phyloP scores from a whole-genome alignment of 2,888 invertebrate species.

The Anarsia innoxiella region DNA sequence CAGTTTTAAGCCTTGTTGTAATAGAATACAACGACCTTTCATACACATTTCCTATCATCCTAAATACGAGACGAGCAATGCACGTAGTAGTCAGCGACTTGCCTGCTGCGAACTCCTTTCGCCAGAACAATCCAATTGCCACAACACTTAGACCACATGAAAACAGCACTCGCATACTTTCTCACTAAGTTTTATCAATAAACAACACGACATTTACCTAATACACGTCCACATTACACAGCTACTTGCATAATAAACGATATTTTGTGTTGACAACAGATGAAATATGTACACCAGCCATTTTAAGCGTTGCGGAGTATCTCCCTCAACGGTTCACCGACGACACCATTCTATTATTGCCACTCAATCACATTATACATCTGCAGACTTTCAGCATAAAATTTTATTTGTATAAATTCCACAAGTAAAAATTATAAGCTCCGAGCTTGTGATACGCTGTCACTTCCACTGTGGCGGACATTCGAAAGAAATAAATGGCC shows the following conservation, averaged over 20 bases:
- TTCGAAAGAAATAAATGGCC: constrained; percentile 70
- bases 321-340: constrained; percentile 30
- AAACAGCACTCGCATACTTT: constrained; percentile 19
- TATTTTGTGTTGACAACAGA: constrained; percentile 69
- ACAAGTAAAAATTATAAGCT: constrained; percentile 59
- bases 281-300: constrained; percentile 57
- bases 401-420: constrained; percentile 58
- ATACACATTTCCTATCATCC: no score
- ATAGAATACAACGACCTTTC: no score
- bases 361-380: constrained; percentile 12
- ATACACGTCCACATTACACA: constrained; percentile 63
- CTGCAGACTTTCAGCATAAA: constrained; percentile 44
- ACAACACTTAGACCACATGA: constrained; percentile 1
- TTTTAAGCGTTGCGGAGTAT: constrained; percentile 33
- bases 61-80: constrained; percentile 1
- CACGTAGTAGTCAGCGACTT: constrained; percentile 1
- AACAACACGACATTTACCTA: constrained; percentile 55
- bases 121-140: constrained; percentile 3
- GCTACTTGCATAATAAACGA: constrained; percentile 71
- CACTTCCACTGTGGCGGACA: constrained; percentile 61
- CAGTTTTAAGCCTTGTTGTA: no score
- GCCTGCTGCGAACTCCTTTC: background rate
- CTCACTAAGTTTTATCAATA: constrained; percentile 24
- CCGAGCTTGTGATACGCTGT: constrained; percentile 58
- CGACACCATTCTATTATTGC: constrained; percentile 10